Evolutionary conservation across 2,888 invertebrate genomes (phyloP).

Genomic region (Isoperla grammatica): DNA sequence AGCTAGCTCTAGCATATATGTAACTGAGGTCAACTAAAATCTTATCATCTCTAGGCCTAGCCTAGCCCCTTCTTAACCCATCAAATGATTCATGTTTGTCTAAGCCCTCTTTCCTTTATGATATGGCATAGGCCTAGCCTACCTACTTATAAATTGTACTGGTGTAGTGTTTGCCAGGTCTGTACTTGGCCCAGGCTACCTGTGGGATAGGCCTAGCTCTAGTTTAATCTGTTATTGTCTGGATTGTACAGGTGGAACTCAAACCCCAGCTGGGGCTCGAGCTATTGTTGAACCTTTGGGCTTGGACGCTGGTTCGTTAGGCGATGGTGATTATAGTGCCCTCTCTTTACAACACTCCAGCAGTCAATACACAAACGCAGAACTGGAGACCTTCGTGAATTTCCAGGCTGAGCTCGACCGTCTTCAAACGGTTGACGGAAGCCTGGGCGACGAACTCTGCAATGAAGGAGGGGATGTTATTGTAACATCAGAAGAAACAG

Average conservation of each 20-base stretch:
- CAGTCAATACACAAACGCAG: constrained; percentile 37
- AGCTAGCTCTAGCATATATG: no score
- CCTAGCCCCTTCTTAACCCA: no score
- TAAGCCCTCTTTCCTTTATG: no score
- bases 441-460: constrained; percentile 18
- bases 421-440: constrained; percentile 35
- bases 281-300: constrained; percentile 40
- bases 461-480: constrained; percentile 21
- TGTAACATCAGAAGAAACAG: constrained; percentile 21
- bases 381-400: constrained; percentile 44
- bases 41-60: no score
- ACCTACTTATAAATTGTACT: no score
- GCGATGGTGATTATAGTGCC: constrained; percentile 40
- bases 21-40: no score
- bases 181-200: no score
- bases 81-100: no score
- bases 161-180: no score
- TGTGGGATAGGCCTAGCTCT: no score
- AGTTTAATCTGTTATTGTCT: no score
- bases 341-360: constrained; percentile 36
- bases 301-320: constrained; percentile 38
- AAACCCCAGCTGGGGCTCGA: constrained; percentile 32
- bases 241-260: constrained; percentile 20
- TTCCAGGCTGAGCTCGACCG: constrained; percentile 45
- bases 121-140: no score